Percentiles rank a stretch among this genome's conserved stretches.
These are phyloP conservation scores for Liparis tanakae DNA, from an alignment of 2,797 vertebrate species.

Conservation along the genomic window DNA sequence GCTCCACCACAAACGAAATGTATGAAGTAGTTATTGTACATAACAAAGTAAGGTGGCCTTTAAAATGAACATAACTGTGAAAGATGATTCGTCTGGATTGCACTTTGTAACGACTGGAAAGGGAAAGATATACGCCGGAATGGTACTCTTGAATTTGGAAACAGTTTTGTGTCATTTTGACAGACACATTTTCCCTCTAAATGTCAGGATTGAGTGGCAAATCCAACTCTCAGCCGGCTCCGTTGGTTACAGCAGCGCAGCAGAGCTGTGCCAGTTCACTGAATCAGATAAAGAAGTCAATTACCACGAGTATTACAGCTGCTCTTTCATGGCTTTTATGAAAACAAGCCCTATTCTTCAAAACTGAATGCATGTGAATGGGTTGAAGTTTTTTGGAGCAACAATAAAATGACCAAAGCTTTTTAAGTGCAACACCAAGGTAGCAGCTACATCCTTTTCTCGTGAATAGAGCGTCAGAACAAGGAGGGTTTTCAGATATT, in stretches of 20 bases:
- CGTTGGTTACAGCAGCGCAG: slow-evolving; percentile 11
- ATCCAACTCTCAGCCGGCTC: slow-evolving; percentile 7
- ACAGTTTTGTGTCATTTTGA: not conserved
- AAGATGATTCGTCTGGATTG: not conserved
- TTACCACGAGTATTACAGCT: slow-evolving; percentile 6
- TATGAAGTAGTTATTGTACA: not conserved
- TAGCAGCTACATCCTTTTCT: slow-evolving; percentile 41
- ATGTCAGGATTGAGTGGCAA: not conserved
- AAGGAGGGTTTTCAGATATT: slow-evolving; percentile 30
- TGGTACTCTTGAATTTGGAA: not conserved
- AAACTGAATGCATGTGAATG: slow-evolving; percentile 28
- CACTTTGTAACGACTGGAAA: not conserved
- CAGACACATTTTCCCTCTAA: not conserved
- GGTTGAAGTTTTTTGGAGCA: slow-evolving; percentile 14
- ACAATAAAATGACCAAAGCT: slow-evolving; percentile 24
- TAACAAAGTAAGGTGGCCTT: not conserved
- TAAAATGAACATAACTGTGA: not conserved
- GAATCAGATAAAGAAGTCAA: slow-evolving; percentile 37
- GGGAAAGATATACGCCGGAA: not conserved
- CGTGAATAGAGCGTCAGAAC: slow-evolving; percentile 27
- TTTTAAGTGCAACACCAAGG: slow-evolving; percentile 32
- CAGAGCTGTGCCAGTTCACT: slow-evolving; percentile 22
- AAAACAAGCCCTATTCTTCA: slow-evolving; percentile 23
- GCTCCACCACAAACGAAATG: not conserved
- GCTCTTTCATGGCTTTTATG: slow-evolving; percentile 20